phyloP scores from a whole-genome alignment of 2,113 vertebrate genomes.

The Panthera leo region DNA sequence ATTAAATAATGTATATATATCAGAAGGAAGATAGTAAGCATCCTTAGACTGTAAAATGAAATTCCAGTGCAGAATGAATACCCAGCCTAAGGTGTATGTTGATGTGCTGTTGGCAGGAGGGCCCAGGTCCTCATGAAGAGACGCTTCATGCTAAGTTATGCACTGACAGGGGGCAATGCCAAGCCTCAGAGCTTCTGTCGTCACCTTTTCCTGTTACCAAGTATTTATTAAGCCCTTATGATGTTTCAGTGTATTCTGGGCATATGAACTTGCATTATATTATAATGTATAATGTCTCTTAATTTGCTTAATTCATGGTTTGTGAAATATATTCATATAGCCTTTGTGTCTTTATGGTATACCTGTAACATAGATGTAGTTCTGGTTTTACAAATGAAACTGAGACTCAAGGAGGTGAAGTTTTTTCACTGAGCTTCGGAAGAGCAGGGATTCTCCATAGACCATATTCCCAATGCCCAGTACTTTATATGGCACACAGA shows the following conservation, averaged over 20 bases:
- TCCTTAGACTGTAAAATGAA: slow-evolving; percentile 7
- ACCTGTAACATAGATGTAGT: neutral
- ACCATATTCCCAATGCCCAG: neutral
- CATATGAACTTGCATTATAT: neutral
- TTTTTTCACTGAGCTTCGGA: neutral
- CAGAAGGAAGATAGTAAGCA: neutral
- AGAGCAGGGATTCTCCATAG: neutral
- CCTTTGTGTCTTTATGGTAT: neutral
- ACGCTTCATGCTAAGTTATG: neutral
- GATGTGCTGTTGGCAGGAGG: neutral
- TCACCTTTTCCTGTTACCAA: neutral
- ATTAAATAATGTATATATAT: neutral
- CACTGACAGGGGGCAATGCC: too few species aligned
- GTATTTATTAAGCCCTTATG: neutral
- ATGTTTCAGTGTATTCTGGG: neutral
- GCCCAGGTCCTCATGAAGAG: neutral
- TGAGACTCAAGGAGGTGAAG: neutral
- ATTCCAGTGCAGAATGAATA: neutral
- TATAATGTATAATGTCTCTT: neutral
- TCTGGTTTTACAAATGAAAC: neutral
- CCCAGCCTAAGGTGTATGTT: neutral
- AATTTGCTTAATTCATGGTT: neutral
- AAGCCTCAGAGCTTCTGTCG: neutral
- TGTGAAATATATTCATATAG: neutral
- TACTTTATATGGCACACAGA: neutral